A percentile compares a stretch with the other conserved stretches of the same genome.
phyloP scores from a whole-genome alignment of 2,113 vertebrate species.

The Indicator indicator region DNA sequence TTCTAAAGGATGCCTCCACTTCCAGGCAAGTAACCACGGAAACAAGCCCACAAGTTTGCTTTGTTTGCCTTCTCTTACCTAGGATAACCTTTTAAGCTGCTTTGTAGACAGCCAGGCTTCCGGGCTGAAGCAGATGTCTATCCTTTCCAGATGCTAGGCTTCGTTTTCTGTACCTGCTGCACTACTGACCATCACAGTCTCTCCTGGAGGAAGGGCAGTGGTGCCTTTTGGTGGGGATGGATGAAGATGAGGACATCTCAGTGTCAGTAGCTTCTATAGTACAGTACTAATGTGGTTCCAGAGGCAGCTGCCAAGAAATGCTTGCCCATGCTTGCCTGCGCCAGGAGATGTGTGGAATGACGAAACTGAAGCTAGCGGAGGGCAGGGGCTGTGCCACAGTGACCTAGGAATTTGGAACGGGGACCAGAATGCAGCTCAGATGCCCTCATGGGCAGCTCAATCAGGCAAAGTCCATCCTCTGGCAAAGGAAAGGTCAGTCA shows the following conservation, averaged over 20 bases:
- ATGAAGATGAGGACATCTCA: background rate
- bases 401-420: background rate
- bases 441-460: background rate
- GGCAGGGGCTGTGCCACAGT: fast-evolving
- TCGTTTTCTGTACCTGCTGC: background rate
- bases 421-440: background rate
- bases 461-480: background rate
- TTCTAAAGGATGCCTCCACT: conserved; percentile 66
- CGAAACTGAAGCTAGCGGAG: background rate
- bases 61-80: conserved; percentile 67
- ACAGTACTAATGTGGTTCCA: conserved; percentile 3
- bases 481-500: background rate
- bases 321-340: conserved; percentile 10
- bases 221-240: fast-evolving
- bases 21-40: conserved; percentile 71
- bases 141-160: background rate
- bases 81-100: conserved; percentile 67
- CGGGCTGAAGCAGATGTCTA: background rate
- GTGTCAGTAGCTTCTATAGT: background rate
- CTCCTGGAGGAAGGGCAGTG: background rate
- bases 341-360: conserved; percentile 50
- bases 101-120: conserved; percentile 24
- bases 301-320: conserved; percentile 34
- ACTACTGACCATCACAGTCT: background rate
- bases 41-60: conserved; percentile 65